These are phyloP conservation scores for Ptychobarbus kaznakovi DNA, from an alignment of 2,797 vertebrate species.

Conservation along the genomic window DNA sequence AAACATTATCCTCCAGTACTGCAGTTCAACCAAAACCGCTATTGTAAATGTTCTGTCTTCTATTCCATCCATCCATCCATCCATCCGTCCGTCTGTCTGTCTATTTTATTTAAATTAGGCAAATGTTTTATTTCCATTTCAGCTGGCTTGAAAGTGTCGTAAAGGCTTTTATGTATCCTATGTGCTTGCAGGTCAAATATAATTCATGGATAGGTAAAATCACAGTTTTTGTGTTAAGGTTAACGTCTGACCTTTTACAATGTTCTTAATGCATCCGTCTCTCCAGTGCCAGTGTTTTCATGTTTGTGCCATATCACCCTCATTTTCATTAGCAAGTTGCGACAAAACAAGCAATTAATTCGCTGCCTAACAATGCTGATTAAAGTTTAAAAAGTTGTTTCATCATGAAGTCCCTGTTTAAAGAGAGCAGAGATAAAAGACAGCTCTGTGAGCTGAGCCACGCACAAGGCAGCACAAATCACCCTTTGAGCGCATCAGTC, in stretches of 20 bases:
- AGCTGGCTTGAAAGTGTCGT: not conserved
- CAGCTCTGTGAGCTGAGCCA: not conserved
- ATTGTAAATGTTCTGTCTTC: not conserved
- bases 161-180: not conserved
- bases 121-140: not conserved
- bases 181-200: not conserved
- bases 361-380: conserved; percentile 72
- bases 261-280: conserved; percentile 27
- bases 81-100: not conserved
- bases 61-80: not conserved
- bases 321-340: conserved; percentile 61
- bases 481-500: conserved; percentile 33
- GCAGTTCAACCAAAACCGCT: conserved; percentile 12
- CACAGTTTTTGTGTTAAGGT: not conserved
- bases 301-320: conserved; percentile 54
- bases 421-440: conserved; percentile 57
- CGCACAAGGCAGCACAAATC: not conserved
- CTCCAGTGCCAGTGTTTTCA: conserved; percentile 51
- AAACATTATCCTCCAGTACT: conserved; percentile 28
- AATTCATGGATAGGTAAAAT: conserved; percentile 1
- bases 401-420: conserved; percentile 63
- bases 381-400: conserved; percentile 75
- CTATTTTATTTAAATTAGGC: not conserved
- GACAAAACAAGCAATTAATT: conserved; percentile 78
- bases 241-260: not conserved